Percentiles rank a stretch among this genome's conserved stretches.
Evolutionary conservation across 2,113 vertebrate species (phyloP).

Genomic region (Phyllopteryx taeniolatus): DNA sequence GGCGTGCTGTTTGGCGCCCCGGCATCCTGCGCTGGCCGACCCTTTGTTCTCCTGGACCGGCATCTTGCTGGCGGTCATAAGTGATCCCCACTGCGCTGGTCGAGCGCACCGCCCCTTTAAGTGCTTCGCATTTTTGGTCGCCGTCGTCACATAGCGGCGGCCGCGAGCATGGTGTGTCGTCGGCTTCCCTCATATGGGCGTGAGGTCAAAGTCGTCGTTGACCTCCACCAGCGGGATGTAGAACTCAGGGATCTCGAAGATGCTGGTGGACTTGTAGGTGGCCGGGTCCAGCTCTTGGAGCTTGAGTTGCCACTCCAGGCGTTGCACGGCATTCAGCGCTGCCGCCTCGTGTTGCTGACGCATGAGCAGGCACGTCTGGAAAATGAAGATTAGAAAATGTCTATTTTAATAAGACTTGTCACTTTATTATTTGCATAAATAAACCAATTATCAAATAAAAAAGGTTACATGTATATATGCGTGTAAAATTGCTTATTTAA

Average conservation of each 20-base stretch:
- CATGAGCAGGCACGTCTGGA: constrained; percentile 96
- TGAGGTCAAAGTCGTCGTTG: constrained; percentile 97
- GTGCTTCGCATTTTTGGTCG: constrained; percentile 57
- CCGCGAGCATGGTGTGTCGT: not conserved
- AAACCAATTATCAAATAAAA: not conserved
- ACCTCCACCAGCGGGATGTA: constrained; percentile 98
- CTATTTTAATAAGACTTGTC: not conserved
- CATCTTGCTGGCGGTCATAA: constrained; percentile 34
- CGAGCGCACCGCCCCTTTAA: constrained; percentile 39
- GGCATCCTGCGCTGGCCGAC: constrained; percentile 75
- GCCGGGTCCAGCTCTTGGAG: constrained; percentile 96
- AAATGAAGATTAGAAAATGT: not conserved
- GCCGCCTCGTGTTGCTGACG: constrained; percentile 98
- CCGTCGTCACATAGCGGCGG: not conserved
- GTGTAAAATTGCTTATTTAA: no score
- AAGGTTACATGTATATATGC: no score
- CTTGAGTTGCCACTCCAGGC: constrained; percentile 97
- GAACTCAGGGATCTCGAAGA: constrained; percentile 97
- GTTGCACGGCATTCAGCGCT: constrained; percentile 94
- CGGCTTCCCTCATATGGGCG: constrained; percentile 83
- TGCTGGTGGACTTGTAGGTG: constrained; percentile 96
- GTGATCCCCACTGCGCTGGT: constrained; percentile 38
- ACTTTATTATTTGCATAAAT: not conserved
- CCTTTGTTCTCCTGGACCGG: constrained; percentile 33
- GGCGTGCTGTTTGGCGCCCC: constrained; percentile 22